A percentile compares a stretch with the other conserved stretches of the same genome.
Evolutionary conservation across 2,113 vertebrate genomes (phyloP).

Genomic region (Cottus gobio): DNA sequence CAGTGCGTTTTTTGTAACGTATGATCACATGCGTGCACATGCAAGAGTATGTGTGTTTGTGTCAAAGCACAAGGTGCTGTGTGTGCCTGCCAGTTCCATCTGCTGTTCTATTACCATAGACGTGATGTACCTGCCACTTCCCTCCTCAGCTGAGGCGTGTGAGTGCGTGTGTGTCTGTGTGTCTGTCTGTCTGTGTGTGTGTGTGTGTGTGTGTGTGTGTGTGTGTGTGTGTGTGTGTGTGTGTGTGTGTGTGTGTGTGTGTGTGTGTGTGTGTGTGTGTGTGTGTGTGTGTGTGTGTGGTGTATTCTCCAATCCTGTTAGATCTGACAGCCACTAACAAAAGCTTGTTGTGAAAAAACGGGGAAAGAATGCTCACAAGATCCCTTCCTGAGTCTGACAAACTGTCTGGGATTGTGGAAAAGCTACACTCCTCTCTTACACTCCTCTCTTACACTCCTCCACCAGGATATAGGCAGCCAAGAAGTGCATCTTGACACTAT

Average conservation of each 20-base stretch:
- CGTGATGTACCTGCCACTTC: constrained; percentile 79
- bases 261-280: constrained; percentile 48
- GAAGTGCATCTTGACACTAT: constrained; percentile 28
- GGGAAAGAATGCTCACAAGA: constrained; percentile 45
- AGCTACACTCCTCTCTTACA: constrained; percentile 32
- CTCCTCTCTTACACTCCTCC: constrained; percentile 51
- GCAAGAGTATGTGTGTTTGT: constrained; percentile 53
- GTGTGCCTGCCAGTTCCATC: constrained; percentile 76
- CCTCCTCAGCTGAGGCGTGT: constrained; percentile 61
- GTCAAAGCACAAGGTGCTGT: constrained; percentile 64
- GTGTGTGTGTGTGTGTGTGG: constrained; percentile 48
- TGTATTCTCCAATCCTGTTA: constrained; percentile 65
- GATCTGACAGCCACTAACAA: constrained; percentile 72
- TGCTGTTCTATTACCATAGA: constrained; percentile 72
- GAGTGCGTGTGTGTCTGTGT: constrained; percentile 37
- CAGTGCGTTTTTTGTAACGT: constrained; percentile 46
- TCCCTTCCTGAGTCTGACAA: constrained; percentile 61
- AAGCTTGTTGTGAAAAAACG: constrained; percentile 45
- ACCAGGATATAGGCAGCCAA: constrained; percentile 29
- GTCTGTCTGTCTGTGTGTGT: too few relatives aligned
- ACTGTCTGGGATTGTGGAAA: constrained; percentile 53
- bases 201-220: constrained; percentile 49
- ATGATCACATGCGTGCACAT: constrained; percentile 52
- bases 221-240: constrained; percentile 51
- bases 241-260: constrained; percentile 46